These are phyloP conservation scores for Orthonyx spaldingii DNA, from an alignment of 2,113 vertebrate species.

Conservation along the genomic window DNA sequence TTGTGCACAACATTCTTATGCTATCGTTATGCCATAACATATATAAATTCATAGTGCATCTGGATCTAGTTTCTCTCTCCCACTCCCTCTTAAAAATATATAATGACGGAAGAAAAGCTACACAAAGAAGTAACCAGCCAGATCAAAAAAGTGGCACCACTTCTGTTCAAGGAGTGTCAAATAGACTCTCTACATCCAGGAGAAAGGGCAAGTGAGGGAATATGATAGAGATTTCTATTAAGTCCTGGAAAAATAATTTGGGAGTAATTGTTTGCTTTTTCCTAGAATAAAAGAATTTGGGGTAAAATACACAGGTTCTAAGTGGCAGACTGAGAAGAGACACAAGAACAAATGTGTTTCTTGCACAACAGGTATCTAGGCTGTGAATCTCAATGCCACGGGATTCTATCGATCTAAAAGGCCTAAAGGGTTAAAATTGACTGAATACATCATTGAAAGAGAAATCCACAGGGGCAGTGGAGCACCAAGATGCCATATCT, in stretches of 20 bases:
- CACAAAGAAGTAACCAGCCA: background rate
- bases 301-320: background rate
- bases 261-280: background rate
- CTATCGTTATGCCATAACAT: background rate
- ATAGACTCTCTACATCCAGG: background rate
- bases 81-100: background rate
- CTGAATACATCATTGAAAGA: background rate
- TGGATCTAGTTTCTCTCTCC: background rate
- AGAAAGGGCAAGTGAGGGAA: background rate
- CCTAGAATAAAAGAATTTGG: background rate
- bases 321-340: background rate
- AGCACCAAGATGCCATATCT: background rate
- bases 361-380: background rate
- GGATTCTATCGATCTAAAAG: background rate
- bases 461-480: background rate
- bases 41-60: background rate
- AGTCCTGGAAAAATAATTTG: background rate
- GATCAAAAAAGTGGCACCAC: background rate
- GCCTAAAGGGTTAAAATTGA: background rate
- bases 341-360: background rate
- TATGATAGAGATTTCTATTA: background rate
- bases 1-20: background rate
- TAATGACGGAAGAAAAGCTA: background rate
- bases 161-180: background rate
- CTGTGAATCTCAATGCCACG: background rate